Conservation (phyloP, 92 coral and sea anemone genomes). For the Pocillopora meandrina region DNA sequence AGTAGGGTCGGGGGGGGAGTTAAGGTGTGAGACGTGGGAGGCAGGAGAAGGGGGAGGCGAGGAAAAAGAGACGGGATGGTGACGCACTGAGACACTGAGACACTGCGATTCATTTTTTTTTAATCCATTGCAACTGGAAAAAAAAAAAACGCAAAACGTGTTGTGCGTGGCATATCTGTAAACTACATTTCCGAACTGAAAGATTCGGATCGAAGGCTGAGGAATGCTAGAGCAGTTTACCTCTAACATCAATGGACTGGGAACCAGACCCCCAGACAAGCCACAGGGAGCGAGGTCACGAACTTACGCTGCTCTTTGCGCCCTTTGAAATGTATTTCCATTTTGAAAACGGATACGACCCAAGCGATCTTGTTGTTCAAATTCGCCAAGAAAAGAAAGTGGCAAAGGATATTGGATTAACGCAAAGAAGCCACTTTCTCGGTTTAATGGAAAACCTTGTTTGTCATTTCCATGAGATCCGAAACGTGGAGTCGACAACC, state of each 20-base stretch:
- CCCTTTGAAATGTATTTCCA: slow-evolving; percentile 34
- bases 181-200: slow-evolving; percentile 4
- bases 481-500: slow-evolving; percentile 16
- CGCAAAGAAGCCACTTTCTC: slow-evolving; percentile 40
- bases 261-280: not conserved
- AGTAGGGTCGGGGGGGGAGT: not conserved
- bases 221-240: slow-evolving; percentile 16
- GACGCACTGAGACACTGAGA: not conserved
- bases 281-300: not conserved
- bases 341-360: slow-evolving; percentile 33
- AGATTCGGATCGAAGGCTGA: slow-evolving; percentile 11
- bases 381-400: slow-evolving; percentile 55
- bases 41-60: not conserved
- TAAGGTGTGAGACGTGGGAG: not conserved
- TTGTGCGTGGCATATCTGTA: slow-evolving; percentile 12
- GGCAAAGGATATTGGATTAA: slow-evolving; percentile 50
- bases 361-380: slow-evolving; percentile 36
- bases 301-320: not conserved
- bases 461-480: slow-evolving; percentile 13
- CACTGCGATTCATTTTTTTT: not conserved
- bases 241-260: not conserved
- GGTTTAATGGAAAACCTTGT: slow-evolving; percentile 46
- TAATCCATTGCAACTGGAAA: slow-evolving; percentile 11
- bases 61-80: not conserved
- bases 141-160: slow-evolving; percentile 19